Base-by-base conservation (phyloP, 2,113 vertebrate species). In the Equus quagga region DNA sequence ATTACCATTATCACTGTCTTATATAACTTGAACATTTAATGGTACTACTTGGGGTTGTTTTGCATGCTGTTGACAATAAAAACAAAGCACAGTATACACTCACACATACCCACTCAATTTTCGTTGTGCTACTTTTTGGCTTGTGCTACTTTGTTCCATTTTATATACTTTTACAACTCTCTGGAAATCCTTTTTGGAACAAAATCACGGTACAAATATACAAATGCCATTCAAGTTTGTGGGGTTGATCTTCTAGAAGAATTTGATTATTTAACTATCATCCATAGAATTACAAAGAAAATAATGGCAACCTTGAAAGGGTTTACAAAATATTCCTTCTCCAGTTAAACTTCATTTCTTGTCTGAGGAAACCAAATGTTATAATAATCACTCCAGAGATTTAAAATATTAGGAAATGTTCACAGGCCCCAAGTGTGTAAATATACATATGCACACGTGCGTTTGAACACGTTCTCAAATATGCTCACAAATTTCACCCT, bases 1-100 rank as follows among this genome's bases (percentile, higher is more conserved):
- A 93, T 82, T 80, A 76, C 64, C 75, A 65, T 91, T 67, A 89
- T 56, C n/a, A 78, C 17, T 10, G 26, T 56, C 18, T 93, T 76
- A 90, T 49, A 78, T 94, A 93, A 78, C 33, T 90, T 91, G 70
- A 93, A 78, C n/a, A 88, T 64, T 97, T 94, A 91, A 41, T 95
- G 62, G 33, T 93, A 82, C 18, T 54, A 4, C 44, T 72, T 92
- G 75, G 24, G 17, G 17, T 67, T 89, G 51, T 75, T 96, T 93
- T 94, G 26, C 15, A 70, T 94, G 26, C 17, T 83, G 26, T 73
- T 79, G 86, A 75, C 46, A 87, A 95, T 73, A 79, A 95, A 96
- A 96, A 83, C 17, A 94, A 95, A 65, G 62, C 36, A n/a, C 8
- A 96, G 79, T 83, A 44, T 8, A 28, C 24, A 90, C 46, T 26